These are phyloP conservation scores for Eupithecia subfuscata DNA, from an alignment of 2,888 invertebrate genomes.

Conservation along the genomic window DNA sequence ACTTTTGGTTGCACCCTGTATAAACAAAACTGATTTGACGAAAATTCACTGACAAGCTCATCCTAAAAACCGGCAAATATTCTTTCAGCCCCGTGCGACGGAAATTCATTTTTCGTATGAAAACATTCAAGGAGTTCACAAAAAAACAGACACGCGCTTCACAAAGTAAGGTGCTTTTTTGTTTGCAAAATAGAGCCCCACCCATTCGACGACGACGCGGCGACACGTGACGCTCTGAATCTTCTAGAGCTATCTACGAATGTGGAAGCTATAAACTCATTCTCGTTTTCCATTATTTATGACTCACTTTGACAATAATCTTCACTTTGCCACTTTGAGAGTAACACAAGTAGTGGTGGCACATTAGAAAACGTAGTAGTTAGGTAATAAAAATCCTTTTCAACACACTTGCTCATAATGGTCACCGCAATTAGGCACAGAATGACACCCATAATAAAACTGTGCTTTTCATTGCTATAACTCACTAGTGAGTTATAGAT, in stretches of 20 bases:
- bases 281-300: neutral
- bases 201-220: neutral
- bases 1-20: too few relatives aligned
- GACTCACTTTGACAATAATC: neutral
- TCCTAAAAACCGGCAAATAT: neutral
- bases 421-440: too few relatives aligned
- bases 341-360: neutral
- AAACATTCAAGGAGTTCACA: slow-evolving; percentile 6
- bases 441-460: too few relatives aligned
- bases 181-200: neutral
- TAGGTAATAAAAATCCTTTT: too few relatives aligned
- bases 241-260: neutral
- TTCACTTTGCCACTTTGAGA: neutral
- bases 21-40: neutral
- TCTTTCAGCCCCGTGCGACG: neutral
- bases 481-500: too few relatives aligned
- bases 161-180: neutral
- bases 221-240: slow-evolving; percentile 6
- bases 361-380: neutral
- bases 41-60: neutral
- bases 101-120: slow-evolving; percentile 11
- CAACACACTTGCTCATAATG: too few relatives aligned
- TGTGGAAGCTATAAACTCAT: neutral
- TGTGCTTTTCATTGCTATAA: too few relatives aligned
- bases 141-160: slow-evolving; percentile 4